phyloP scores from a whole-genome alignment of 2,113 vertebrate genomes.

The Phalacrocorax aristotelis region DNA sequence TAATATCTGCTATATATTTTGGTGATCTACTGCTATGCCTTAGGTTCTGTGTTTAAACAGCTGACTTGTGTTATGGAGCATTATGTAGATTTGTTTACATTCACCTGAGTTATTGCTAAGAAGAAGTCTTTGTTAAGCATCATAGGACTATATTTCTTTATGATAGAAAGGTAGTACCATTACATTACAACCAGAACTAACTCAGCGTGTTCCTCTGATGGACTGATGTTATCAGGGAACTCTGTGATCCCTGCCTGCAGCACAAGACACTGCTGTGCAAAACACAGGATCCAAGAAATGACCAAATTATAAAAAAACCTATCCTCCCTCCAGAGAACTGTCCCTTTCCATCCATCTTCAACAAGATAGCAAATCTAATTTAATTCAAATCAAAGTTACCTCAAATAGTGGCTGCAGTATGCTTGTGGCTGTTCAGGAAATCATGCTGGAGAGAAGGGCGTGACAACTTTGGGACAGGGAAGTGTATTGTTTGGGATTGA shows the following conservation, averaged over 20 bases:
- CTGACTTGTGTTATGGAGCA: not conserved
- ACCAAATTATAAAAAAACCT: not conserved
- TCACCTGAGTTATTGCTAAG: not conserved
- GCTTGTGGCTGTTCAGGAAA: not conserved
- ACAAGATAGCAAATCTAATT: not conserved
- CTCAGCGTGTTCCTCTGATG: not conserved
- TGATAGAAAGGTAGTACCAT: not conserved
- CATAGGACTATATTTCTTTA: not conserved
- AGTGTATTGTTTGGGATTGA: not conserved
- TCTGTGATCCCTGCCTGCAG: not conserved
- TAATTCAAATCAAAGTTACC: not conserved
- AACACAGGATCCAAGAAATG: not conserved
- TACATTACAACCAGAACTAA: not conserved
- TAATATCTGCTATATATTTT: not conserved
- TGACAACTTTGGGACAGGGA: not conserved
- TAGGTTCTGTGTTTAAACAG: not conserved
- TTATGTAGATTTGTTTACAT: not conserved
- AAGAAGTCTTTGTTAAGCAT: not conserved
- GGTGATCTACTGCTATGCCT: not conserved
- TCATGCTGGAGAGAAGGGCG: not conserved
- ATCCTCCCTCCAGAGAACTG: not conserved
- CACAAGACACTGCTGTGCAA: not conserved
- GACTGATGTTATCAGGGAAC: not conserved
- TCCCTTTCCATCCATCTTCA: not conserved
- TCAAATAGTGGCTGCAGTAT: not conserved